Evolutionary conservation across 2,113 vertebrate species (phyloP).

Genomic region (Uria lomvia): DNA sequence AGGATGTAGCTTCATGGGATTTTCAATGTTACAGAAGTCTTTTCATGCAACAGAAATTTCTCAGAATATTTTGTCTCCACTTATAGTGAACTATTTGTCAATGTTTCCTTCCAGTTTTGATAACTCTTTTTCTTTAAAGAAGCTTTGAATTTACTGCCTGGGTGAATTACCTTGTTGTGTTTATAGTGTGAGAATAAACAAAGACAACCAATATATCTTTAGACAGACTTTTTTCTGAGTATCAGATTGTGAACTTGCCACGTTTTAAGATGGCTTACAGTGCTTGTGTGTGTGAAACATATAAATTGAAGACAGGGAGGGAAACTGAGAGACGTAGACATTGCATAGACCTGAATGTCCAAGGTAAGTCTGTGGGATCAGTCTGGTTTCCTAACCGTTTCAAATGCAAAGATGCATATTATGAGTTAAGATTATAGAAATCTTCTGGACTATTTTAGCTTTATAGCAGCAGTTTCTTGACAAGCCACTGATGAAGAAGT

Average conservation of each 20-base stretch:
- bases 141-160: not conserved
- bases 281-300: not conserved
- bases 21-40: not conserved
- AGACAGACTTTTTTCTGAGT: not conserved
- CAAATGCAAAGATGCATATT: not conserved
- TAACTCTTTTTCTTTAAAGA: not conserved
- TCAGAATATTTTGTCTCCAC: not conserved
- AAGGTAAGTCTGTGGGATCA: not conserved
- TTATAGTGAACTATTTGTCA: not conserved
- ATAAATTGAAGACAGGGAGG: not conserved
- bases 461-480: slow-evolving; percentile 6
- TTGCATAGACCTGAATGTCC: not conserved
- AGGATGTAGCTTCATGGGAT: not conserved
- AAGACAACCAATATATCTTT: not conserved
- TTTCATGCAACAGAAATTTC: not conserved
- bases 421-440: not conserved
- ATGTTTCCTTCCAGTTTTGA: not conserved
- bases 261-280: not conserved
- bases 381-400: not conserved
- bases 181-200: not conserved
- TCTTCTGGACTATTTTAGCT: not conserved
- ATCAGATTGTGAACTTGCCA: not conserved
- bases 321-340: not conserved
- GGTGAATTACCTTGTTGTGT: not conserved
- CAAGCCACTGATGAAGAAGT: slow-evolving; percentile 46